Conservation (phyloP, 2,797 vertebrate species). For the Alectoris magna region DNA sequence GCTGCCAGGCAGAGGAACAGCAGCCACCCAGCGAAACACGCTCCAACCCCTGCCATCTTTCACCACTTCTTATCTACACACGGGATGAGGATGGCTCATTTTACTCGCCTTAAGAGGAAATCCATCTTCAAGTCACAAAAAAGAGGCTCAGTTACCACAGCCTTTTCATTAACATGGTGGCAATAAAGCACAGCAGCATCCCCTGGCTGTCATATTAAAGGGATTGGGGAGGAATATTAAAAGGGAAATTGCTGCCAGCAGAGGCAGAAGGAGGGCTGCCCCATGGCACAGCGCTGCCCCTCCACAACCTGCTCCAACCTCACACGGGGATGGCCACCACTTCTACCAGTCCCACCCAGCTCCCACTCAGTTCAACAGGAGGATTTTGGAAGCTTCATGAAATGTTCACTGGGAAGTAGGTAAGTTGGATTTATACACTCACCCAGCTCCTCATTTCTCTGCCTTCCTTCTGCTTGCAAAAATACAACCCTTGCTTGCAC, state of each 20-base stretch:
- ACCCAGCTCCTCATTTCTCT: no score
- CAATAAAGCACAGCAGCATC: slow-evolving; percentile 52
- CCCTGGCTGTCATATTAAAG: slow-evolving; percentile 36
- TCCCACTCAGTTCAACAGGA: fast-evolving
- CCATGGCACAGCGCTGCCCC: not conserved
- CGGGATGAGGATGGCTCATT: slow-evolving; percentile 4
- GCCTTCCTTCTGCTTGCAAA: not conserved
- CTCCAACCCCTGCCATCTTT: slow-evolving; percentile 34
- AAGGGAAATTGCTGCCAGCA: not conserved
- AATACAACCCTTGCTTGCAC: not conserved
- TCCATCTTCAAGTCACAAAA: slow-evolving; percentile 27
- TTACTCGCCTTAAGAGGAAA: slow-evolving; percentile 8
- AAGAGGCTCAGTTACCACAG: not conserved
- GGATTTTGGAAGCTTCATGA: not conserved
- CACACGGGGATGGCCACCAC: not conserved
- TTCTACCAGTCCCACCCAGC: not conserved
- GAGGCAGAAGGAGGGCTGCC: not conserved
- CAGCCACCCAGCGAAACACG: not conserved
- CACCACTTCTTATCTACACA: slow-evolving; percentile 13
- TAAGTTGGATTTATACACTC: slow-evolving; percentile 21
- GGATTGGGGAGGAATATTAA: slow-evolving; percentile 49
- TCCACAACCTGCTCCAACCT: not conserved
- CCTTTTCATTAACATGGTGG: slow-evolving; percentile 54
- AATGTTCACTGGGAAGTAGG: fast-evolving
- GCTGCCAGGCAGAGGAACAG: not conserved